A percentile compares a stretch with the other conserved stretches of the same genome.
These are phyloP conservation scores for Pelecanus crispus DNA, from an alignment of 2,113 vertebrate genomes.

Conservation along the genomic window DNA sequence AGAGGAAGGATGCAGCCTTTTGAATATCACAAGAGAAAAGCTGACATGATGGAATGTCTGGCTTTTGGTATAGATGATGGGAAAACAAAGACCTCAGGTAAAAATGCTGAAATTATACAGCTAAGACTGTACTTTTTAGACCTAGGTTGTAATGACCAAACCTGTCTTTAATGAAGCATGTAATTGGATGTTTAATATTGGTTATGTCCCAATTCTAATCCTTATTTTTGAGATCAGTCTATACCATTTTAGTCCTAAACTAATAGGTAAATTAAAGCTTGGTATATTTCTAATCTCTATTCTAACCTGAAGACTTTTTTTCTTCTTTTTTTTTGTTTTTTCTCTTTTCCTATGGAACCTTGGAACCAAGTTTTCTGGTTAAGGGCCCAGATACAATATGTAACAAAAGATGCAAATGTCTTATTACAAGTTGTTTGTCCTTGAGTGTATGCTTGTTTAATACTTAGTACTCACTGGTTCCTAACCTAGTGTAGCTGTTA, in stretches of 20 bases:
- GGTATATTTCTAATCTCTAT: not conserved
- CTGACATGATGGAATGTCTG: conserved; percentile 87
- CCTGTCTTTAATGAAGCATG: not conserved
- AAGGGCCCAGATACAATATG: not conserved
- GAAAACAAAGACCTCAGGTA: conserved; percentile 85
- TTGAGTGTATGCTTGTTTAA: not conserved
- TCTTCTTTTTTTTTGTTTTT: not conserved
- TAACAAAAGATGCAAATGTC: not conserved
- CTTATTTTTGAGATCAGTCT: not conserved
- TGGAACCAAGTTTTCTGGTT: not conserved
- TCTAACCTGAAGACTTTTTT: not conserved
- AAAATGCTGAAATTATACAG: not conserved
- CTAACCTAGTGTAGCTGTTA: not conserved
- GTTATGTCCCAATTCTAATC: not conserved
- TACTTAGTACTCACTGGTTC: not conserved
- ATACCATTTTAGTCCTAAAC: not conserved
- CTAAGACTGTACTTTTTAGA: not conserved
- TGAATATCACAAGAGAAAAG: conserved; percentile 85
- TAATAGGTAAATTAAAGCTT: not conserved
- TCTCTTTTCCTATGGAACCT: not conserved
- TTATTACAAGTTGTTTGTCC: not conserved
- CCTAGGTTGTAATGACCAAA: not conserved
- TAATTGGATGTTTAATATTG: not conserved
- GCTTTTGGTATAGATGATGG: conserved; percentile 87
- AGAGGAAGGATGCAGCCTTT: conserved; percentile 81